These are phyloP conservation scores for Cheilinus undulatus DNA, from an alignment of 2,113 vertebrate species.

Conservation along the genomic window DNA sequence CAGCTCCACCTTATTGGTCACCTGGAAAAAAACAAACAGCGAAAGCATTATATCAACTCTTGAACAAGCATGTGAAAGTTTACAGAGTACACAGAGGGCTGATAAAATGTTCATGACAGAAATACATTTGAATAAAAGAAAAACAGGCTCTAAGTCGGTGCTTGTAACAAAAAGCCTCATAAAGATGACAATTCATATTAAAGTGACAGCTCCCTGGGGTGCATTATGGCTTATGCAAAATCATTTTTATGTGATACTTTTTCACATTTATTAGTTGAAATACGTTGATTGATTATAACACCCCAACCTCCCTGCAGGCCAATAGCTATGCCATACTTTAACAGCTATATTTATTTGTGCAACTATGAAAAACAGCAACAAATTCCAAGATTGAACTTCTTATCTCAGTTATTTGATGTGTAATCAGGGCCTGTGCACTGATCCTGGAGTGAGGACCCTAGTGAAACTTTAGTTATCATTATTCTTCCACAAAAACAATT, in stretches of 20 bases:
- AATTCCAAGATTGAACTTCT: constrained; percentile 6
- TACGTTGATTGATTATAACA: constrained; percentile 47
- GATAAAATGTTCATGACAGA: constrained; percentile 13
- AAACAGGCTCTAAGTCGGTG: constrained; percentile 29
- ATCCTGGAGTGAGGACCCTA: no score
- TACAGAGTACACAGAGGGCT: constrained; percentile 21
- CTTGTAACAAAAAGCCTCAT: constrained; percentile 48
- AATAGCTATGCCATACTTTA: constrained; percentile 11
- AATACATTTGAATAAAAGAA: constrained; percentile 8
- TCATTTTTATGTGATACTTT: constrained; percentile 61
- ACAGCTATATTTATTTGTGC: neutral
- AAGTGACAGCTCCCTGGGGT: constrained; percentile 30
- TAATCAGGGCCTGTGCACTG: no score
- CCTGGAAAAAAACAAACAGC: constrained; percentile 76
- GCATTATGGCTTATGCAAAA: constrained; percentile 49
- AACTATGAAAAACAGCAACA: constrained; percentile 19
- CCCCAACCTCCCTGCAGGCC: constrained; percentile 1
- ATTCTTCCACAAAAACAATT: no score
- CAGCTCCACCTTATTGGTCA: constrained; percentile 94
- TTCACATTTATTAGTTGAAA: constrained; percentile 64
- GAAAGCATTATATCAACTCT: no score
- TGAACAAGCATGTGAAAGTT: constrained; percentile 19
- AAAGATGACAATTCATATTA: constrained; percentile 56
- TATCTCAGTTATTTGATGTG: constrained; percentile 23
- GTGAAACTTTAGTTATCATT: no score